Evolutionary conservation across 2,888 invertebrate genomes (phyloP), one percentile per base, ranked within the genome.

Genomic region (Nephrotoma flavescens): DNA sequence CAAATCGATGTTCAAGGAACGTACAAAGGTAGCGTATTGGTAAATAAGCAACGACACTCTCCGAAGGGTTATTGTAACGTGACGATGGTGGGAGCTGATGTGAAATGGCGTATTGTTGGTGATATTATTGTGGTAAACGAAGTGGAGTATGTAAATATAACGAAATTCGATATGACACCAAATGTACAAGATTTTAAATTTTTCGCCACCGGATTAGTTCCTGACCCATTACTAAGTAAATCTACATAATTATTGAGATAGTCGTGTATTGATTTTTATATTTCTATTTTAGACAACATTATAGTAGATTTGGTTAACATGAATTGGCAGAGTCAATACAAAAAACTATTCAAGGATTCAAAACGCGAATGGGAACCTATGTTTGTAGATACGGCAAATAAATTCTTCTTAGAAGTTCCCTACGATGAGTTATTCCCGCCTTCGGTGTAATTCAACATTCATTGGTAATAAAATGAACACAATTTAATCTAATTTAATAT

Each of bases 151-250:
- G 88, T 95, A 88, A 92, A 92, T 88, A 91, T 94, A n/a, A 92
- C 93, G 42, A 93, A 93, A 15, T 94, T 95, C 89, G 93, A 93
- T 89, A 92, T 94, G 91, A 91, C 93, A 47, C 95, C 95, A 4
- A 94, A 94, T 89, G 92, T 95, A 15, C 93, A 94, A 19, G 92
- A 92, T 87, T 93, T 95, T 93, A 93, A 92, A 87, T 91, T 94
- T 41, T 92, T 92, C 89, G 92, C 95, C 86, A 92, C 92, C 44
- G 95, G 95, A 87, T 89, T 94, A 7, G 93, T 94, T 89, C 92
- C 93, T 87, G 94, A 95, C 89, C 94, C 94, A 1, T 93, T 93
- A 57, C 90, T 95, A 87, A 95, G 95, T 96, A 91, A 93, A 95
- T 84, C 1, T 83, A n/a, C 42, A 42, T 42, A 42, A 2, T 83